Percentiles rank a stretch among this genome's conserved stretches.
These are phyloP conservation scores for Drosophila busckii DNA, from an alignment of 1,140 invertebrate genomes.

Conservation along the genomic window DNA sequence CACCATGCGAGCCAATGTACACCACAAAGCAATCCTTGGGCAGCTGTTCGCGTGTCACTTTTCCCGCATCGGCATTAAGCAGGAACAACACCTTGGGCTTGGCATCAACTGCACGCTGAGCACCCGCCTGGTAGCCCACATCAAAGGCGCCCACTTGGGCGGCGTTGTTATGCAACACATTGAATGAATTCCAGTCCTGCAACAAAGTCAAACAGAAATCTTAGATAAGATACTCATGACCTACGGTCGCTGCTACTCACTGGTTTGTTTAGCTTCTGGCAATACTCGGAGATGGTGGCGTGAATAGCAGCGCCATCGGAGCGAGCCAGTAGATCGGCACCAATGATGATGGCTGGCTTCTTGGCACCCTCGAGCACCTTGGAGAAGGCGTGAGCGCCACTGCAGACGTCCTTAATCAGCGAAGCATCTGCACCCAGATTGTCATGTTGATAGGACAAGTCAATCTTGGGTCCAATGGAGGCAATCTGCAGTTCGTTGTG, in stretches of 20 bases:
- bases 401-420: slow-evolving; percentile 86
- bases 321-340: slow-evolving; percentile 89
- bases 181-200: slow-evolving; percentile 87
- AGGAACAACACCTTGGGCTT: slow-evolving; percentile 92
- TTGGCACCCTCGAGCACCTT: slow-evolving; percentile 89
- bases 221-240: not conserved
- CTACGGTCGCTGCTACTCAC: slow-evolving; percentile 49
- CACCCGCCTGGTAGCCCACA: slow-evolving; percentile 92
- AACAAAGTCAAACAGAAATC: not conserved
- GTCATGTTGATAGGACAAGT: slow-evolving; percentile 96
- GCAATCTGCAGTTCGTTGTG: slow-evolving; percentile 92
- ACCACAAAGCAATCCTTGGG: slow-evolving; percentile 92
- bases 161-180: slow-evolving; percentile 94
- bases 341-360: slow-evolving; percentile 94
- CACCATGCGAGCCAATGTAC: slow-evolving; percentile 99
- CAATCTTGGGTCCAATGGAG: slow-evolving; percentile 93
- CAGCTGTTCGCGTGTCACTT: slow-evolving; percentile 88
- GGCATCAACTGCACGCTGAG: slow-evolving; percentile 84
- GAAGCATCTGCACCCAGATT: slow-evolving; percentile 90
- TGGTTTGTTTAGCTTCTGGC: slow-evolving; percentile 80
- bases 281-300: slow-evolving; percentile 86
- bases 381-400: slow-evolving; percentile 87
- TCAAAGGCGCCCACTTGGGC: slow-evolving; percentile 97
- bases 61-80: slow-evolving; percentile 94
- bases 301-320: slow-evolving; percentile 89